Base-by-base conservation (phyloP, 2,113 vertebrate genomes). In the Gadus macrocephalus region DNA sequence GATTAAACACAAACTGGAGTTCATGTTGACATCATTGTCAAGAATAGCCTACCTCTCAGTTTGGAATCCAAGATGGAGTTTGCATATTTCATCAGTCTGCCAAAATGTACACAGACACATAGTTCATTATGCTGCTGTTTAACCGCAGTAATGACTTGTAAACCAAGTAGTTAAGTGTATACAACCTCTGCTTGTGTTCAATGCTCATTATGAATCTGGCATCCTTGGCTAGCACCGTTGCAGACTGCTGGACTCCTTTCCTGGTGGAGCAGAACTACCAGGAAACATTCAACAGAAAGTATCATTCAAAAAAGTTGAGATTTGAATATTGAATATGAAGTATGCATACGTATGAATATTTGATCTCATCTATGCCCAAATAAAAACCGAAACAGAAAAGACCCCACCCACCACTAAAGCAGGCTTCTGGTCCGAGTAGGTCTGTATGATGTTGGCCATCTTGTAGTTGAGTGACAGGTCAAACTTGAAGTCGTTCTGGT, bases 391-490 rank as follows among this genome's bases (percentile, higher is more conserved):
- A 49, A 49, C 11, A 49, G 42, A 7, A 49, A 49, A 49, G 58
- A 59, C 7, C 8, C 3, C 15, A 72, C 89, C 70, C 91, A 99
- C 97, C 93, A 99, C 96, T 76, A 99, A 91, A 6, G 95, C 83
- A 58, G 97, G 97, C 76, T 96, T 99, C 85, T 95, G 93, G 74
- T 98, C 92, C 0, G 97, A 96, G 78, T 99, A 99, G 0, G 92
- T 94, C 76, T 96, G 96, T 89, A 99, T 94, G 88, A 99, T 77
- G 81, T 85, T 91, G 74, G 95, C 92, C 70, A 98, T 92, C 91
- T 96, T 98, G 90, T 99, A 99, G 90, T 95, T 97, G 68, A 99
- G 96, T 5, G 91, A 92, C 83, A 98, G 91, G 75, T 99, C 97
- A 89, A 99, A 99, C 87, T 95, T 99, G 89, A 96, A 99, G 83